Evolutionary conservation across 1,140 invertebrate species (phyloP).

Genomic region (Dicyema japonicum): DNA sequence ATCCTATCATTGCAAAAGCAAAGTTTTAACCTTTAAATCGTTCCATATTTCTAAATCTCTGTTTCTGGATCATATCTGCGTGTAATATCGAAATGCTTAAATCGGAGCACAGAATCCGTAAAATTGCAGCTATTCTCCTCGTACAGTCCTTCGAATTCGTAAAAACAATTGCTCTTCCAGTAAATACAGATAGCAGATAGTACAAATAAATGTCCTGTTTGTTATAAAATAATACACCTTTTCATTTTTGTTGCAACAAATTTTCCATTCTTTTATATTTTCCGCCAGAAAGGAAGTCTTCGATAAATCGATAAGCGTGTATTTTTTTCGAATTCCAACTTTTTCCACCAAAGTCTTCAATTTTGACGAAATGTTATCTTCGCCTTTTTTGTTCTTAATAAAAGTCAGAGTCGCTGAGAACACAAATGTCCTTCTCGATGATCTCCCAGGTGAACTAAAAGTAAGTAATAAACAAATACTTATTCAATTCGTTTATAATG

Average conservation of each 20-base stretch:
- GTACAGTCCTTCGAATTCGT: constrained; percentile 81
- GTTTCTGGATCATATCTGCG: constrained; percentile 68
- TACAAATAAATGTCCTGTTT: constrained; percentile 50
- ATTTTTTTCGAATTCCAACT: constrained; percentile 10
- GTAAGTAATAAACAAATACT: constrained; percentile 14
- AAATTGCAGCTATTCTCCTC: constrained; percentile 40
- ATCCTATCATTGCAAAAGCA: too few relatives aligned
- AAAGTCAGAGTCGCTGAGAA: constrained; percentile 84
- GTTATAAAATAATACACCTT: neutral
- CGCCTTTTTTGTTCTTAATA: constrained; percentile 29
- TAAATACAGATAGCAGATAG: constrained; percentile 49
- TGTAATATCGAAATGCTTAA: constrained; percentile 40
- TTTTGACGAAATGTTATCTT: constrained; percentile 3
- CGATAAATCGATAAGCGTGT: constrained; percentile 9
- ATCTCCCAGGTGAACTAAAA: neutral
- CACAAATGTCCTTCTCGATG: constrained; percentile 34
- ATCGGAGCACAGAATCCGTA: constrained; percentile 37
- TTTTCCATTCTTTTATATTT: constrained; percentile 2
- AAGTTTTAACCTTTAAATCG: constrained; percentile 38
- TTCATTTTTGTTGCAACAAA: neutral
- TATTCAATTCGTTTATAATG: constrained; percentile 43
- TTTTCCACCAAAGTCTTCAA: constrained; percentile 19
- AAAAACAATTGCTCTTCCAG: constrained; percentile 63
- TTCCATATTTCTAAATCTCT: constrained; percentile 68
- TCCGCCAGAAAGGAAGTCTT: neutral